Percentiles rank a stretch among this genome's conserved stretches.
phyloP scores from a whole-genome alignment of 2,113 vertebrate genomes.

The Microcebus jonahi region DNA sequence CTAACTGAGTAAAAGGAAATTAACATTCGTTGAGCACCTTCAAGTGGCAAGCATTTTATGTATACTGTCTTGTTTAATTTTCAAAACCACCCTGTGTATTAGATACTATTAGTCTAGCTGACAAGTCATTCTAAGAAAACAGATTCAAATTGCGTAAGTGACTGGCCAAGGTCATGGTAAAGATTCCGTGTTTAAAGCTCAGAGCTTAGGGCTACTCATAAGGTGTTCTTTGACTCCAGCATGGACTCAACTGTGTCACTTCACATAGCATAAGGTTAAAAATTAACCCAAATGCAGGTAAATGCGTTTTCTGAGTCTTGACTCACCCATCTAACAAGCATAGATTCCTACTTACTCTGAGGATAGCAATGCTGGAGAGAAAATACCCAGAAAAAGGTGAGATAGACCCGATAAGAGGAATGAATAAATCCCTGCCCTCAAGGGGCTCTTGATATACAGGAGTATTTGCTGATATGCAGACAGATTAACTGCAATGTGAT shows the following conservation, averaged over 20 bases:
- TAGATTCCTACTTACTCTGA: background rate
- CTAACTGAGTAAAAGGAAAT: slow-evolving; percentile 36
- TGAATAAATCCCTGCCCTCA: background rate
- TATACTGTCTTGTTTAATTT: slow-evolving; percentile 43
- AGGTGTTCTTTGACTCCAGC: background rate
- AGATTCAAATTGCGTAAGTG: slow-evolving; percentile 36
- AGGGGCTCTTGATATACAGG: background rate
- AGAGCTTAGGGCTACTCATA: background rate
- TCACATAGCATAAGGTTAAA: background rate
- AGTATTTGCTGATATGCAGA: accelerated
- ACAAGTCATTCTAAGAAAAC: slow-evolving; percentile 57
- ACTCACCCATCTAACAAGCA: background rate
- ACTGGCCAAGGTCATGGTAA: slow-evolving; percentile 16
- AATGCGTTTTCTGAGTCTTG: background rate
- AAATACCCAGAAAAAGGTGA: background rate
- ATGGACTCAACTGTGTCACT: background rate
- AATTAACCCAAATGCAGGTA: background rate
- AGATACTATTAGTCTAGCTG: slow-evolving; percentile 51
- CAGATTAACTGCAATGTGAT: background rate
- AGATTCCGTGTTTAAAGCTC: background rate
- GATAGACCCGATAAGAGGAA: background rate
- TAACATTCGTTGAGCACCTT: background rate
- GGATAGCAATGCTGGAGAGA: background rate
- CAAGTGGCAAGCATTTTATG: slow-evolving; percentile 27
- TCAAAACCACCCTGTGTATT: slow-evolving; percentile 35